Conservation (phyloP, 2,113 vertebrate genomes). For the Anseranas semipalmata region DNA sequence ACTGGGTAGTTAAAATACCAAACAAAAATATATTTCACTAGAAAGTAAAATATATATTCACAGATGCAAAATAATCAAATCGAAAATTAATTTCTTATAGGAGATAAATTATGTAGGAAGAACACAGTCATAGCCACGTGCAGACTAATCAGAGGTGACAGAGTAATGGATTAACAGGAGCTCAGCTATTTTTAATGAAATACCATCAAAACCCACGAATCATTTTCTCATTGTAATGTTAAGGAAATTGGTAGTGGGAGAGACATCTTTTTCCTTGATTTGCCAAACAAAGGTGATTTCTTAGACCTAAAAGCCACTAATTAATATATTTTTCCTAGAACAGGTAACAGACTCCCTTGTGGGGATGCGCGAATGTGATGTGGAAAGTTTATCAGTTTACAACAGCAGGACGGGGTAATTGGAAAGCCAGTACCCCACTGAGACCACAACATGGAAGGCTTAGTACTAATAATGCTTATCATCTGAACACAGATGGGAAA, state of each 20-base stretch:
- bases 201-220: slow-evolving; percentile 12
- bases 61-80: no score
- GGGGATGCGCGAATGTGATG: not conserved
- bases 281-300: not conserved
- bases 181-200: slow-evolving; percentile 36
- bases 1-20: not conserved
- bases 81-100: not conserved
- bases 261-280: not conserved
- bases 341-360: not conserved
- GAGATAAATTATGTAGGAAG: slow-evolving; percentile 50
- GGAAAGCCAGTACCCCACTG: not conserved
- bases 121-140: not conserved
- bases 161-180: slow-evolving; percentile 7
- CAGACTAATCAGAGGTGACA: slow-evolving; percentile 39
- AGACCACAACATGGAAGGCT: not conserved
- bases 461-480: not conserved
- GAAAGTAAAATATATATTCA: not conserved
- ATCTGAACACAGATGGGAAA: not conserved
- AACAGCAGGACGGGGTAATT: slow-evolving; percentile 27
- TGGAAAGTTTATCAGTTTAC: slow-evolving; percentile 18
- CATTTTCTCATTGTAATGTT: not conserved
- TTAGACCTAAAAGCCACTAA: not conserved
- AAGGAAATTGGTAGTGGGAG: not conserved
- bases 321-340: slow-evolving; percentile 12
- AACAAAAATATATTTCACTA: not conserved